Percentiles rank a stretch among this genome's conserved stretches.
phyloP scores from a whole-genome alignment of 2,797 vertebrate species.

The Halcyon chelicuti region DNA sequence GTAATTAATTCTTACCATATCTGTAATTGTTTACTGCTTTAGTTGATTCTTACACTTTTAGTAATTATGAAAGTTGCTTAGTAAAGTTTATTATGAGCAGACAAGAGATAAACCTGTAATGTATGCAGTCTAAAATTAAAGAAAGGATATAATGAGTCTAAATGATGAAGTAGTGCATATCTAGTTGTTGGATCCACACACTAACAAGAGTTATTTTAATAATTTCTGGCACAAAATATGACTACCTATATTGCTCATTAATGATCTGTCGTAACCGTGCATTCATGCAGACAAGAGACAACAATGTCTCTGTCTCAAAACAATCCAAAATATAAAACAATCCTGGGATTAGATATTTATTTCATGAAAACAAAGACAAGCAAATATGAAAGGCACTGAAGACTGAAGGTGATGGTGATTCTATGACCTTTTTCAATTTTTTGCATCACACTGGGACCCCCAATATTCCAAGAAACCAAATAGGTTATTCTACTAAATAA shows the following conservation, averaged over 20 bases:
- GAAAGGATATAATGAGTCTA: background rate
- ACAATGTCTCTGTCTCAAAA: background rate
- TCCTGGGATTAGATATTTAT: background rate
- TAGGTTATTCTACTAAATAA: constrained; percentile 13
- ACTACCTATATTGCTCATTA: background rate
- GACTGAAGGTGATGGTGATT: background rate
- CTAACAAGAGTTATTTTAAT: background rate
- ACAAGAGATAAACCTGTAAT: background rate
- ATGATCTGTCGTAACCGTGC: background rate
- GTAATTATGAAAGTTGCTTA: background rate
- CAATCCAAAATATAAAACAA: background rate
- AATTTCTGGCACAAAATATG: background rate
- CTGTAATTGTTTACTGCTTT: background rate
- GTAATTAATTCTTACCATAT: background rate
- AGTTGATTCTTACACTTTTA: background rate
- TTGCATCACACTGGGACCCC: constrained; percentile 10
- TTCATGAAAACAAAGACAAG: background rate
- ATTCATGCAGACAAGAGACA: background rate
- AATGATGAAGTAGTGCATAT: background rate
- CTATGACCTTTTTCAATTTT: background rate
- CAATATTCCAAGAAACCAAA: constrained; percentile 22
- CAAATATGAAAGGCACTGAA: background rate
- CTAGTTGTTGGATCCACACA: background rate
- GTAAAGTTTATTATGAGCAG: background rate
- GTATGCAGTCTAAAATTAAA: background rate